Base-by-base conservation (phyloP, 2,797 vertebrate species). In the Pyrrhura leucotis region DNA sequence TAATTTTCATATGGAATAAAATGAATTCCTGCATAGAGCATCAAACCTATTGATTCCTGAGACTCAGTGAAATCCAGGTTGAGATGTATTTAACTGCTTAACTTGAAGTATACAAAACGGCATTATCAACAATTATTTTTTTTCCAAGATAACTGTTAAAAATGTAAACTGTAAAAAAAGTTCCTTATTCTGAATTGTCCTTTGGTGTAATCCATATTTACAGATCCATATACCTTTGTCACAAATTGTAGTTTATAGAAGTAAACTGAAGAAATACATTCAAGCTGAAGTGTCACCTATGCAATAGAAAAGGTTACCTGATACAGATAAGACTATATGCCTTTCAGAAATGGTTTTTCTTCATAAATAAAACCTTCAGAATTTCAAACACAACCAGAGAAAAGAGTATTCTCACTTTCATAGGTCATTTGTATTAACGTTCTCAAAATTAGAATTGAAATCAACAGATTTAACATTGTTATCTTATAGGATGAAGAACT, bases 191-290 rank as follows among this genome's bases (percentile, higher is more conserved):
- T 67, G 23, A 29, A 71, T 81, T 94, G 42, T 51, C 23, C 20
- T 94, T n/a, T 33, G 4, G 16, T 73, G 65, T 71, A 68, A 40
- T 80, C 93, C 72, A 2, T 54, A 35, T 76, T 54, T 62, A 86
- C 33, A 91, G 13, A 75, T 16, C 31, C 39, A 26, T 35, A 9
- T 85, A 40, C 89, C 54, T 93, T 85, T 95, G 66, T 45, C 61
- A 94, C 69, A 94, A 62, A 53, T 45, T 67, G 18, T 50, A 95
- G 89, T 95, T 95, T 91, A 93, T 89, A 94, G 59, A 96, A 96
- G 80, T 93, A 94, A 97, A 94, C 96, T 85, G 59, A 86, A 79
- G 48, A 87, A 85, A 71, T 72, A 39, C 37, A 33, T 87, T 95
- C 63, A 93, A 76, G 67, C 54, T 84, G 62, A 95, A 93, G 54